A percentile compares a stretch with the other conserved stretches of the same genome.
Conservation (phyloP, 2,797 vertebrate species). For the Enteromius viviparus region DNA sequence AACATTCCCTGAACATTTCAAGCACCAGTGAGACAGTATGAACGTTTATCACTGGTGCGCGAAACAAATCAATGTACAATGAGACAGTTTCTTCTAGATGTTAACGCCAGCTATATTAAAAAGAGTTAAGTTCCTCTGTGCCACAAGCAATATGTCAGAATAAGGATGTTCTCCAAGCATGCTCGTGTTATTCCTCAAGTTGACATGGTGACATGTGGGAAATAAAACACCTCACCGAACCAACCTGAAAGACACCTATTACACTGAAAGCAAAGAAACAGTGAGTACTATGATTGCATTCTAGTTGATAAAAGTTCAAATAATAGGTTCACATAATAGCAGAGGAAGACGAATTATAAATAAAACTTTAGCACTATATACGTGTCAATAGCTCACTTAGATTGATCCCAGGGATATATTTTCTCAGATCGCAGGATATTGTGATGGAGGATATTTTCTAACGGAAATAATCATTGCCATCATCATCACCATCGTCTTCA, state of each 20-base stretch:
- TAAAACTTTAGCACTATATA: background rate
- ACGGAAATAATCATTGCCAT: slow-evolving; percentile 28
- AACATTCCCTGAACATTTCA: background rate
- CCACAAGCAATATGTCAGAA: background rate
- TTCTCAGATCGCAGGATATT: slow-evolving; percentile 14
- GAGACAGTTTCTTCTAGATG: slow-evolving; percentile 12
- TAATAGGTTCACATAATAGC: slow-evolving; percentile 3
- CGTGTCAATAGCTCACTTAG: slow-evolving; percentile 14
- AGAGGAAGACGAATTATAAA: slow-evolving; percentile 7
- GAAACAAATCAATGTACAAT: slow-evolving; percentile 4
- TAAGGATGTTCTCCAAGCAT: background rate
- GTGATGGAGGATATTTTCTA: slow-evolving; percentile 11
- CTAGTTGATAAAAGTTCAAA: background rate
- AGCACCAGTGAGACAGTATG: background rate
- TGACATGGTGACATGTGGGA: slow-evolving; percentile 29
- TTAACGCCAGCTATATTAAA: slow-evolving; percentile 26
- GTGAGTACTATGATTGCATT: slow-evolving; percentile 6
- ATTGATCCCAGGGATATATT: slow-evolving; percentile 9
- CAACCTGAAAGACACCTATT: slow-evolving; percentile 6
- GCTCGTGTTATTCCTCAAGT: slow-evolving; percentile 16
- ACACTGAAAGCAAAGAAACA: background rate
- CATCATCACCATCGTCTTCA: slow-evolving; percentile 30
- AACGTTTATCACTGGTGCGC: background rate
- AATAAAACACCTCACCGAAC: slow-evolving; percentile 29
- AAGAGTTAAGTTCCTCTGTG: slow-evolving; percentile 7